Percentiles rank a stretch among this genome's conserved stretches.
These are phyloP conservation scores for Drosophila kohkoa DNA, from an alignment of 1,140 invertebrate genomes.

Conservation along the genomic window DNA sequence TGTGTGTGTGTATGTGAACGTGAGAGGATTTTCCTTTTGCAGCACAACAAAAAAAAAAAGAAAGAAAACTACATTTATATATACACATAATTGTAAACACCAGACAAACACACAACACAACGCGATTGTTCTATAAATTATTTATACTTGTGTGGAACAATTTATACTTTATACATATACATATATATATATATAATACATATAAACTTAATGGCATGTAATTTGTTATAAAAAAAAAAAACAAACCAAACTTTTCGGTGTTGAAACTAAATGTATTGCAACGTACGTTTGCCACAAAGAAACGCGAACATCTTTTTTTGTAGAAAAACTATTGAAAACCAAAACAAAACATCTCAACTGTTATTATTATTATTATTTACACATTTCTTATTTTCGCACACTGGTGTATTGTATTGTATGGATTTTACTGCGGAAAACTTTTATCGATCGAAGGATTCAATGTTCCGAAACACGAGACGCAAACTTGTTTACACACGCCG, in stretches of 20 bases:
- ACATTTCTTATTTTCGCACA: not conserved
- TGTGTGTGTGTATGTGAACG: constrained; percentile 12
- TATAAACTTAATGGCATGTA: constrained; percentile 42
- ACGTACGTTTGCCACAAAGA: constrained; percentile 35
- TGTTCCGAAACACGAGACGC: constrained; percentile 6
- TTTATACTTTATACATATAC: constrained; percentile 14
- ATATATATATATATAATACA: constrained; percentile 17
- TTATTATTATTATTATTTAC: constrained; percentile 36
- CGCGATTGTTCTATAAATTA: constrained; percentile 23
- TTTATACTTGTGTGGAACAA: constrained; percentile 19
- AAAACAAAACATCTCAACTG: not conserved
- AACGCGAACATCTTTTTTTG: constrained; percentile 41
- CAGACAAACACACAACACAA: constrained; percentile 12
- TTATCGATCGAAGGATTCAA: constrained; percentile 51
- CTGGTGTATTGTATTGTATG: not conserved
- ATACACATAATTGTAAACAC: not conserved
- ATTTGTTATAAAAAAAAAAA: constrained; percentile 26
- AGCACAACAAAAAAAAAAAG: not conserved
- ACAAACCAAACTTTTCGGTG: not conserved
- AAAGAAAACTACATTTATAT: not conserved
- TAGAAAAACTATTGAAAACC: constrained; percentile 21
- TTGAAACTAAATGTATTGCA: constrained; percentile 20
- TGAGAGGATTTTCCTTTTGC: constrained; percentile 10
- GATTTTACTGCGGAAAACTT: constrained; percentile 14
- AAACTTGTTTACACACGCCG: constrained; percentile 16